Base-by-base conservation (phyloP, 2,113 vertebrate species). In the Triplophysa dalaica region DNA sequence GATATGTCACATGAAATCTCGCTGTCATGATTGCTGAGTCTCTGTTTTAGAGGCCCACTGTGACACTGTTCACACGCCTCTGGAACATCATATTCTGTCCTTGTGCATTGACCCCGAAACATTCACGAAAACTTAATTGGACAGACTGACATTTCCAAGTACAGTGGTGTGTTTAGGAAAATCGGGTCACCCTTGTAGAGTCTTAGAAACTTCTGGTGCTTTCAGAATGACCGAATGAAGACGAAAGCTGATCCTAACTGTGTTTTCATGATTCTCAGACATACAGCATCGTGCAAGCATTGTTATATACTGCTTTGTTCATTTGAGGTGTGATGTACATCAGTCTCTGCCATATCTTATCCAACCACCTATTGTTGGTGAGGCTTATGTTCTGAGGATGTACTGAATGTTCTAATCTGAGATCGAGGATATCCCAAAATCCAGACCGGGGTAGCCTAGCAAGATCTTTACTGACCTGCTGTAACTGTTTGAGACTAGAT, bases 51-150 rank as follows among this genome's bases (percentile, higher is more conserved):
- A 41, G 54, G 56, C 70, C 70, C 60, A 33, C 13, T 33, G 70
- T 22, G 22, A 41, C 14, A 0, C 21, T 24, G 52, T 58, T 73
- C 33, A 73, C 70, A 54, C 8, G 3, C 33, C 62, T 33, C 62
- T 33, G 45, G 62, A 65, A 54, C 74, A 54, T 52, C 26, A 21
- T 50, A 65, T 77, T 54, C 60, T 38, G 26, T 65, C 19, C 19
- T 62, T 26, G 22, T 52, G 33, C 45, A 52, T 45, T 54, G 62
- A 77, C 75, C 75, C 19, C 19, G 65, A 75, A 77, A 66, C 75
- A 33, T 77, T 65, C 65, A 81, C 38, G 16, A 38, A 48, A 9
- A 75, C 63, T 75, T 75, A 50, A 76, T 68, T 75, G 54, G 70
- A 66, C 58, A 50, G 79, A 9, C 24, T 75, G 74, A 60, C 79